Evolutionary conservation across 2,888 invertebrate species (phyloP).

Genomic region (Tromatobia lineatoria): DNA sequence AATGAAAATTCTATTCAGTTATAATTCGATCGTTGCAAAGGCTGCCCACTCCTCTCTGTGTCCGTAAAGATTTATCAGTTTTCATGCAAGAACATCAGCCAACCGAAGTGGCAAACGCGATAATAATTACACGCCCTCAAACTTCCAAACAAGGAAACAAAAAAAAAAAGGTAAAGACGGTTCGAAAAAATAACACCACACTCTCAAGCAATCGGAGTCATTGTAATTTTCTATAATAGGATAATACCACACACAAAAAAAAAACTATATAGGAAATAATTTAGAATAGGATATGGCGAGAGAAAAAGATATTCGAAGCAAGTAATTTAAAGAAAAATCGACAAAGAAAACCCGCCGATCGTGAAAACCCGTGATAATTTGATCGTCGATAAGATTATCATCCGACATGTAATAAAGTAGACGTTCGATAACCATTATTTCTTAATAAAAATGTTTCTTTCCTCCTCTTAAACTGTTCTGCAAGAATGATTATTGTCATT

Average conservation of each 20-base stretch:
- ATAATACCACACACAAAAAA: conserved; percentile 41
- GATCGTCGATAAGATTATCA: background rate
- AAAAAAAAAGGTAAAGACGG: conserved; percentile 1
- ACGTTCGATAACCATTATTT: background rate
- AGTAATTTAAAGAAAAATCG: conserved; percentile 7
- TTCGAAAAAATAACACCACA: conserved; percentile 49
- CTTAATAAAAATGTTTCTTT: background rate
- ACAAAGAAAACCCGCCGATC: conserved; percentile 5
- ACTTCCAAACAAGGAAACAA: background rate
- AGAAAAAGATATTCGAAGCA: conserved; percentile 29
- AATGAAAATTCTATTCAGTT: conserved; percentile 24
- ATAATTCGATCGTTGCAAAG: conserved; percentile 30
- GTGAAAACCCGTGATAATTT: background rate
- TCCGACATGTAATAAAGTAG: background rate
- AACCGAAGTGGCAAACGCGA: conserved; percentile 36
- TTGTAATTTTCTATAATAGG: conserved; percentile 37
- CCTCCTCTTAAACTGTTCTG: conserved; percentile 18
- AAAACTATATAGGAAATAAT: conserved; percentile 19
- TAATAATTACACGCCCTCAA: conserved; percentile 9
- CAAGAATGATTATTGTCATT: conserved; percentile 31
- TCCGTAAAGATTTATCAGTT: conserved; percentile 40
- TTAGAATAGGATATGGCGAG: conserved; percentile 25
- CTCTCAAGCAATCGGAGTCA: conserved; percentile 60
- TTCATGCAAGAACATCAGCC: conserved; percentile 59
- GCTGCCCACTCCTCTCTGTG: conserved; percentile 52